Evolutionary conservation across 2,113 vertebrate genomes (phyloP).

Genomic region (Hippolais icterina): DNA sequence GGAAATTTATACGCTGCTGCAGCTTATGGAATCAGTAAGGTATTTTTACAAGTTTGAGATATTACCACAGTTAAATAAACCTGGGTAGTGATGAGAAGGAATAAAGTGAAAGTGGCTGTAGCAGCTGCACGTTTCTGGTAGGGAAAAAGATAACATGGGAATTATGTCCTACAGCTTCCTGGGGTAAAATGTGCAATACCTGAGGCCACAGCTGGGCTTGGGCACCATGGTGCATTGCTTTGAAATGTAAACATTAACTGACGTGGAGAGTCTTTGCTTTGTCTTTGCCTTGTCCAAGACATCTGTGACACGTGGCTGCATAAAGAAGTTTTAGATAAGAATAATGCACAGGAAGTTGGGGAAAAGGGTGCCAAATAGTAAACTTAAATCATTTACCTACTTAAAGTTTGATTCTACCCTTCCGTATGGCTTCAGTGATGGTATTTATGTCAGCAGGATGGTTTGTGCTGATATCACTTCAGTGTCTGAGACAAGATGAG

Average conservation of each 20-base stretch:
- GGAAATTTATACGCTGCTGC: neutral
- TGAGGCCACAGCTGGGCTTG: neutral
- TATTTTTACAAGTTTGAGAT: neutral
- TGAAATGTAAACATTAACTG: fast-evolving
- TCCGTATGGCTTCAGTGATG: neutral
- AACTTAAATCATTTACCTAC: neutral
- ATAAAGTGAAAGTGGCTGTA: neutral
- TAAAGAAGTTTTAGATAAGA: neutral
- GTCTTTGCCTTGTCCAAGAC: neutral
- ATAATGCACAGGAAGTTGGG: neutral
- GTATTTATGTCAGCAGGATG: neutral
- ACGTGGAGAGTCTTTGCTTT: neutral
- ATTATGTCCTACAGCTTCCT: neutral
- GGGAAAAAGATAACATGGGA: neutral
- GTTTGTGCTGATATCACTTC: neutral
- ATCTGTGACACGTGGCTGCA: neutral
- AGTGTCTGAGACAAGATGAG: neutral
- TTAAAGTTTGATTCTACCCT: neutral
- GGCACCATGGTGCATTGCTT: neutral
- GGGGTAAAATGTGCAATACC: neutral
- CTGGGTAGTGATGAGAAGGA: neutral
- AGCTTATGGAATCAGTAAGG: neutral
- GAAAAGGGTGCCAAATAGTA: neutral
- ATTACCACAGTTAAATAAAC: neutral
- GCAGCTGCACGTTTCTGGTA: neutral